These are phyloP conservation scores for Nibea coibor DNA, from an alignment of 2,113 vertebrate genomes.

Conservation along the genomic window DNA sequence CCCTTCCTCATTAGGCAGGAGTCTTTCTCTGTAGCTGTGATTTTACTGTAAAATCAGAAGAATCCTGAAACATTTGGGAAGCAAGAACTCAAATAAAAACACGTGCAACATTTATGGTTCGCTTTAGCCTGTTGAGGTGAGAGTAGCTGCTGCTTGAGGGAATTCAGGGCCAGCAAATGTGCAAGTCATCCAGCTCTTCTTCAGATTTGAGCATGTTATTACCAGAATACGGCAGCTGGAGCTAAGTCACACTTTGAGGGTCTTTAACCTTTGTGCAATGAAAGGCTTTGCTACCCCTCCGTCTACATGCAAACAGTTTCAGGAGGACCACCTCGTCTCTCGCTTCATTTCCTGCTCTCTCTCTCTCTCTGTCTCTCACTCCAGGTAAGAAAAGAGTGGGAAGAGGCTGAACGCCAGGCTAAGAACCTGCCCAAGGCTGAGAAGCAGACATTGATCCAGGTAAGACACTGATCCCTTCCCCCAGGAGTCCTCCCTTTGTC, in stretches of 20 bases:
- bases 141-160: neutral
- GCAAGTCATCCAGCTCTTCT: neutral
- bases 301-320: neutral
- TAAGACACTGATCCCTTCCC: constrained; percentile 73
- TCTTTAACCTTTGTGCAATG: neutral
- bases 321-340: neutral
- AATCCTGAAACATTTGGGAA: neutral
- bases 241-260: neutral
- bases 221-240: neutral
- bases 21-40: neutral
- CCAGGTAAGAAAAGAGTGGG: constrained; percentile 98
- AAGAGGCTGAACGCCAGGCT: constrained; percentile 94
- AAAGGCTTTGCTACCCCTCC: neutral
- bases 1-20: neutral
- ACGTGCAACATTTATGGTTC: neutral
- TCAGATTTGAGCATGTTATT: neutral
- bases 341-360: neutral
- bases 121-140: neutral
- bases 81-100: neutral
- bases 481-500: constrained; percentile 41
- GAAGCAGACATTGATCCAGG: constrained; percentile 96
- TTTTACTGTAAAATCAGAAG: neutral
- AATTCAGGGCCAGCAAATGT: neutral
- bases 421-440: constrained; percentile 97
- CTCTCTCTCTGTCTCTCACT: neutral